Percentiles rank a stretch among this genome's conserved stretches.
phyloP scores from a whole-genome alignment of 2,888 invertebrate genomes.

The Cotesia congregata region DNA sequence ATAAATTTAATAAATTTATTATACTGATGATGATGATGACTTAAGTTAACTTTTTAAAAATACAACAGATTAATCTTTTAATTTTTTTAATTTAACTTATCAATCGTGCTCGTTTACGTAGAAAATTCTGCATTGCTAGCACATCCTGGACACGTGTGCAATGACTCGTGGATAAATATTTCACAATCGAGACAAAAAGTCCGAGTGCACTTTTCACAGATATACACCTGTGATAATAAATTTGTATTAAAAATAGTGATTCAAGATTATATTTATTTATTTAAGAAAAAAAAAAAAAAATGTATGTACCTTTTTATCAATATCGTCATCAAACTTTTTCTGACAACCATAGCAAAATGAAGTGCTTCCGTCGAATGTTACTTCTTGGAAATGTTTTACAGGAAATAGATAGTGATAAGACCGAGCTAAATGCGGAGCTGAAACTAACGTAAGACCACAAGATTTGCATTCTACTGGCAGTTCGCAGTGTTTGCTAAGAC shows the following conservation, averaged over 20 bases:
- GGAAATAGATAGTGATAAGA: constrained; percentile 99
- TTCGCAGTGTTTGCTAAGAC: constrained; percentile 97
- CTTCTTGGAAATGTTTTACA: constrained; percentile 86
- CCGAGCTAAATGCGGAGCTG: constrained; percentile 97
- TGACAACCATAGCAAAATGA: constrained; percentile 83
- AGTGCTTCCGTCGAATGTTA: constrained; percentile 75
- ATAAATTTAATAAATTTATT: no score
- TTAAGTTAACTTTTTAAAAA: no score
- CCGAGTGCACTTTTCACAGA: constrained; percentile 84
- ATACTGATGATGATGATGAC: no score
- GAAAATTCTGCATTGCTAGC: constrained; percentile 74
- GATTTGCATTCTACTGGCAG: constrained; percentile 96
- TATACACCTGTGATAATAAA: constrained; percentile 76
- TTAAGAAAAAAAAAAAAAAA: constrained; percentile 5
- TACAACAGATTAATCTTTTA: no score
- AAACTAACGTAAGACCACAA: constrained; percentile 95
- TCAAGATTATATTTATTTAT: constrained; percentile 6
- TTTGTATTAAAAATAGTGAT: constrained; percentile 52
- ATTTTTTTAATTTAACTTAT: no score
- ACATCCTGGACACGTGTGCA: constrained; percentile 98
- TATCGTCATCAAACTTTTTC: constrained; percentile 75
- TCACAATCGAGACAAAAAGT: constrained; percentile 96
- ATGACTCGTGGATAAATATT: constrained; percentile 90
- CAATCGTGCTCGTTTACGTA: constrained; percentile 7
- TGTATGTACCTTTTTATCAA: constrained; percentile 81